Conservation (phyloP, 1,140 invertebrate genomes). For the Bathynomus jamesi region DNA sequence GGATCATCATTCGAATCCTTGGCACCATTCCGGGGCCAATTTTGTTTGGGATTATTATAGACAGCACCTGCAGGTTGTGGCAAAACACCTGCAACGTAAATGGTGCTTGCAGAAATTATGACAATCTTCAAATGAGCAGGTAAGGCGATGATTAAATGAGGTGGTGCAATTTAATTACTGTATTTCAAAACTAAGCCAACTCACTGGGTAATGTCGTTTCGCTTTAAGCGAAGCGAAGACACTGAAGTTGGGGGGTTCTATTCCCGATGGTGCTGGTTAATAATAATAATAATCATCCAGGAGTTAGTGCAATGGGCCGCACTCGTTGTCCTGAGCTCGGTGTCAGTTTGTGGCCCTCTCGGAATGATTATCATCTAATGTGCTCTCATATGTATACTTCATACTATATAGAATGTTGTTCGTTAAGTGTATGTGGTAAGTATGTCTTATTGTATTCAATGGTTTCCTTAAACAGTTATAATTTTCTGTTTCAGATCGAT, state of each 20-base stretch:
- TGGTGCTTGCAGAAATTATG: conserved; percentile 61
- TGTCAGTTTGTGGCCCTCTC: background rate
- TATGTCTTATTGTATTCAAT: background rate
- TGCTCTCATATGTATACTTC: background rate
- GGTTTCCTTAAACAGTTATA: background rate
- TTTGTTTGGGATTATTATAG: conserved; percentile 44
- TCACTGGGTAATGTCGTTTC: background rate
- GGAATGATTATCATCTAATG: background rate
- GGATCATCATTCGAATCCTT: conserved; percentile 26
- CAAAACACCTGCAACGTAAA: conserved; percentile 41
- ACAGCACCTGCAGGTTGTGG: conserved; percentile 43
- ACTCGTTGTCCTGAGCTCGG: background rate
- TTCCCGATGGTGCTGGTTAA: no score
- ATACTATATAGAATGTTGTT: background rate
- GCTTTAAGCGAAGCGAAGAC: no score
- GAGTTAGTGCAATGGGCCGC: no score
- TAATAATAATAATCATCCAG: no score
- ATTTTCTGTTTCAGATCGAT: background rate
- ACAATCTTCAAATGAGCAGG: conserved; percentile 62
- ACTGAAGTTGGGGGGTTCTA: no score
- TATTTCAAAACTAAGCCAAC: background rate
- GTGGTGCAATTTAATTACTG: background rate
- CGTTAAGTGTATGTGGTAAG: background rate
- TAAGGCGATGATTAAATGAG: conserved; percentile 41
- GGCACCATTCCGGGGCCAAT: conserved; percentile 45